phyloP scores from a whole-genome alignment of 2,888 invertebrate genomes.

The Byasa hedistus region DNA sequence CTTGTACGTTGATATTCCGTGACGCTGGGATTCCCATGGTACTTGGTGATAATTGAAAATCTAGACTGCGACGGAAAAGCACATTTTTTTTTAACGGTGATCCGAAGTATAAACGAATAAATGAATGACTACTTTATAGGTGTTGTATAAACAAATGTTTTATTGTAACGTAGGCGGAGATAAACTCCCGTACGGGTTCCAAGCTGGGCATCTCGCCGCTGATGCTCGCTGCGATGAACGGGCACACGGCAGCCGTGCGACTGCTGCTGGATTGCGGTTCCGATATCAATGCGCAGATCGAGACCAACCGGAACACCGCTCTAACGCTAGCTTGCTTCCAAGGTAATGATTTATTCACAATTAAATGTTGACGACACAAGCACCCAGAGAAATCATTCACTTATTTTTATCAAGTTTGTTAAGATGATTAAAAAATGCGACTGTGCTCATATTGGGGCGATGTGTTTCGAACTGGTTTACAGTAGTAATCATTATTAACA shows the following conservation, averaged over 20 bases:
- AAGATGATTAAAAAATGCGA: no score
- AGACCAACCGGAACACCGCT: conserved; percentile 99
- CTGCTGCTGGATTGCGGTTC: conserved; percentile 97
- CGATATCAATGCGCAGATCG: conserved; percentile 99
- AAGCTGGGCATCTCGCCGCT: conserved; percentile 99
- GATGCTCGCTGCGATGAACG: conserved; percentile 99
- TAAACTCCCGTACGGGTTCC: conserved; percentile 97
- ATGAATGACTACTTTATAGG: no score
- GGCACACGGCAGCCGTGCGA: conserved; percentile 92
- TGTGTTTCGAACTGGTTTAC: no score
- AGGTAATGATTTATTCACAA: conserved; percentile 75
- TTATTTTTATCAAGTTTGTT: not conserved
- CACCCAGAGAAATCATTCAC: not conserved
- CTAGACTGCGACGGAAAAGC: no score
- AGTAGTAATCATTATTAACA: no score
- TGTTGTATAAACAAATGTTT: no score
- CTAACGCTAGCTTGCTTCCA: conserved; percentile 99
- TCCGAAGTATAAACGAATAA: no score
- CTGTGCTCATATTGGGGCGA: no score
- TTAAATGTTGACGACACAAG: not conserved
- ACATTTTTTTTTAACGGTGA: no score
- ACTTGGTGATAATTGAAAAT: no score
- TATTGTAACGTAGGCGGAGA: conserved; percentile 85
- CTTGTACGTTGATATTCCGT: no score
- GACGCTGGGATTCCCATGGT: no score